A percentile compares a stretch with the other conserved stretches of the same genome.
These are phyloP conservation scores for Zaprionus camerounensis DNA, from an alignment of 1,140 invertebrate species.

Conservation along the genomic window DNA sequence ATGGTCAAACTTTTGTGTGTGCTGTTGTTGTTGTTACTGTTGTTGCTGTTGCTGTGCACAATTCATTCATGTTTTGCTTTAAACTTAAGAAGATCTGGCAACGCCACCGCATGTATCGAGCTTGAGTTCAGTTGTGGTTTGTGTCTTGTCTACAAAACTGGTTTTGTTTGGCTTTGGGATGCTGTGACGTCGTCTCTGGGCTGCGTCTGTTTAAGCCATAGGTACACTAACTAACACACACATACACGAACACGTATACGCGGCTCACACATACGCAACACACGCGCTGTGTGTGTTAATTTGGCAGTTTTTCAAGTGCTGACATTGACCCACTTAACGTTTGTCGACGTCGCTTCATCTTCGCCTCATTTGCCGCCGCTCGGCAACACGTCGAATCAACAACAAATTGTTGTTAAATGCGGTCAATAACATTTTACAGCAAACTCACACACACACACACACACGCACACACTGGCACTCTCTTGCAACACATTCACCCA, in stretches of 20 bases:
- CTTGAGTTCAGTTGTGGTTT: constrained; percentile 40
- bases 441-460: constrained; percentile 29
- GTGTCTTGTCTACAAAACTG: constrained; percentile 70
- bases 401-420: constrained; percentile 61
- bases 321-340: constrained; percentile 78
- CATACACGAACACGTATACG: neutral
- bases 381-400: constrained; percentile 39
- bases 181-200: constrained; percentile 34
- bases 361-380: constrained; percentile 67
- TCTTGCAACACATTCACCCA: constrained; percentile 28
- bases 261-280: neutral
- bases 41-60: constrained; percentile 10
- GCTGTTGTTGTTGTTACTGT: constrained; percentile 11
- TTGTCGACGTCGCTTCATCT: constrained; percentile 65
- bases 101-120: constrained; percentile 21
- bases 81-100: constrained; percentile 34
- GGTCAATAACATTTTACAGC: constrained; percentile 73
- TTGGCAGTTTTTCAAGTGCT: constrained; percentile 76
- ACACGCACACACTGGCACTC: constrained; percentile 33
- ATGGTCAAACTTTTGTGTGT: constrained; percentile 51
- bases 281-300: constrained; percentile 61
- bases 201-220: constrained; percentile 24
- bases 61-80: constrained; percentile 48
- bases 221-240: constrained; percentile 12
- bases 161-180: constrained; percentile 53